Evolutionary conservation across 2,113 vertebrate species (phyloP).

Genomic region (Heterotis niloticus): DNA sequence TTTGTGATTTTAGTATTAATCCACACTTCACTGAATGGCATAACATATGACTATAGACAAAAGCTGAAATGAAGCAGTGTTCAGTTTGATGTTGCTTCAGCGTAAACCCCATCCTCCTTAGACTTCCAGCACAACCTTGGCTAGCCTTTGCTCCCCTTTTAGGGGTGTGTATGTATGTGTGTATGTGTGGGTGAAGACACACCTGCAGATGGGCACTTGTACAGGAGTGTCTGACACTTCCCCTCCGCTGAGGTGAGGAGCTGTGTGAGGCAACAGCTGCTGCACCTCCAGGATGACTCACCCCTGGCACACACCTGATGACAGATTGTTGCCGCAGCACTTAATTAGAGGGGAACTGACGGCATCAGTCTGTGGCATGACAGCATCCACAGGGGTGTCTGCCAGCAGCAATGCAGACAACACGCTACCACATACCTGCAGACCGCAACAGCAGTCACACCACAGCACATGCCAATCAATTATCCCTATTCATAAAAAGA

Average conservation of each 20-base stretch:
- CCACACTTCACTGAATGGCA: background rate
- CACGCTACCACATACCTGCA: conserved; percentile 24
- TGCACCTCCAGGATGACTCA: background rate
- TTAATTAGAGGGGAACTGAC: conserved; percentile 24
- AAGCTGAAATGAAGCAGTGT: no score
- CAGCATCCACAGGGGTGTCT: conserved; percentile 11
- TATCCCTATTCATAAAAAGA: background rate
- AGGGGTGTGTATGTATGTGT: background rate
- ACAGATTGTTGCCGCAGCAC: conserved; percentile 23
- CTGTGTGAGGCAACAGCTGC: background rate
- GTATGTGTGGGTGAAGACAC: background rate
- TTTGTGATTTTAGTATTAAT: background rate
- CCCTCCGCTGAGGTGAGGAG: background rate
- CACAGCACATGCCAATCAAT: background rate
- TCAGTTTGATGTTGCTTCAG: no score
- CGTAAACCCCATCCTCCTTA: no score
- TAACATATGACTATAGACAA: background rate
- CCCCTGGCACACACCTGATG: conserved; percentile 14
- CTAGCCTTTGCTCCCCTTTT: no score
- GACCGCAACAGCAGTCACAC: conserved; percentile 20
- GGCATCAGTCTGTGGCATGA: conserved; percentile 9
- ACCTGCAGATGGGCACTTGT: background rate
- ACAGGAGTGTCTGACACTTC: background rate
- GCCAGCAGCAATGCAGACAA: background rate
- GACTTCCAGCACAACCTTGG: no score